Conservation (phyloP, 2,888 invertebrate genomes). For the Drosophila kokeensis region DNA sequence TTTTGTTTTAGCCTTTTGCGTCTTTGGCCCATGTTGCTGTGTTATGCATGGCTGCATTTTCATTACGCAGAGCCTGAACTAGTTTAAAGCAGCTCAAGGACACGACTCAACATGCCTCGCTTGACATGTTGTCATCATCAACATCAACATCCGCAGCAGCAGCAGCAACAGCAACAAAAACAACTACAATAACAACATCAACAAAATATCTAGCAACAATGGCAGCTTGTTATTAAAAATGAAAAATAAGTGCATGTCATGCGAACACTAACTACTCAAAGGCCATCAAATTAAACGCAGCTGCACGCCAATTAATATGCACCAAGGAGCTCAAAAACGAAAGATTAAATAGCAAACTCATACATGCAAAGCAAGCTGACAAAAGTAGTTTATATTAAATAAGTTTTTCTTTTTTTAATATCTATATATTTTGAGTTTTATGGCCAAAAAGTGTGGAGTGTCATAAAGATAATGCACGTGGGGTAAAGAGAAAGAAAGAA, state of each 20-base stretch:
- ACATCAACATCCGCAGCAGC: slow-evolving; percentile 16
- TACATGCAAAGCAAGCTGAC: background rate
- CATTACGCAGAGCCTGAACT: slow-evolving; percentile 69
- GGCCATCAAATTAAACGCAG: slow-evolving; percentile 16
- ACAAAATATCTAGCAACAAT: slow-evolving; percentile 56
- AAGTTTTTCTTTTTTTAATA: background rate
- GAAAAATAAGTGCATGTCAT: slow-evolving; percentile 29
- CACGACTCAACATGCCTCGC: slow-evolving; percentile 57
- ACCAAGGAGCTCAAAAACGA: background rate
- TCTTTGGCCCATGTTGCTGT: slow-evolving; percentile 38
- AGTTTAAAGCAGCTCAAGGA: slow-evolving; percentile 74
- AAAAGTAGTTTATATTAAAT: background rate
- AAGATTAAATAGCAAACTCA: background rate
- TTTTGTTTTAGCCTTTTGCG: slow-evolving; percentile 19
- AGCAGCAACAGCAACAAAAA: background rate
- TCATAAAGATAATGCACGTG: background rate
- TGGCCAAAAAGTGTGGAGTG: background rate
- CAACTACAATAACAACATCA: slow-evolving; percentile 7
- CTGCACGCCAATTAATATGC: slow-evolving; percentile 26
- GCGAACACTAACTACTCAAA: slow-evolving; percentile 22
- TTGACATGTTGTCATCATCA: slow-evolving; percentile 57
- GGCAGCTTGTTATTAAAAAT: slow-evolving; percentile 44
- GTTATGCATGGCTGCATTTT: slow-evolving; percentile 76
- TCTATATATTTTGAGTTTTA: background rate
- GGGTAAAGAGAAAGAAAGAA: accelerated